phyloP scores from a whole-genome alignment of 2,888 invertebrate genomes.

The Trissoscelio sp. region DNA sequence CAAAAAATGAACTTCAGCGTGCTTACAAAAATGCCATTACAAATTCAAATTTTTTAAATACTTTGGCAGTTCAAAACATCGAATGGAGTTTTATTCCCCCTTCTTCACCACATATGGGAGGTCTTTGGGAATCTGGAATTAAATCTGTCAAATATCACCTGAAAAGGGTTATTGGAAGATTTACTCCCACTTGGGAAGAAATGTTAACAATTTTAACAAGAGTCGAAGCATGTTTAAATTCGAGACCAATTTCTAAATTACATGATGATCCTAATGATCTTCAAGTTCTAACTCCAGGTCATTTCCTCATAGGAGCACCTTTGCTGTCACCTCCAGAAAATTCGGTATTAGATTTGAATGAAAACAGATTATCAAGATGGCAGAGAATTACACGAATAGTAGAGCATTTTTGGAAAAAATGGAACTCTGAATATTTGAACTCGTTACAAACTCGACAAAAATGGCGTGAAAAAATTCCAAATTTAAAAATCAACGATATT shows the following conservation, averaged over 20 bases:
- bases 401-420: too few relatives aligned
- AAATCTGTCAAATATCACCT: constrained; percentile 10
- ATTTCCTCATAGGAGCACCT: background rate
- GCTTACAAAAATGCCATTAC: background rate
- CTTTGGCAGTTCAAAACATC: too few relatives aligned
- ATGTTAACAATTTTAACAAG: too few relatives aligned
- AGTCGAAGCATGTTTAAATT: background rate
- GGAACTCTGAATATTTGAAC: too few relatives aligned
- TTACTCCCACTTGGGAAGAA: constrained; percentile 3
- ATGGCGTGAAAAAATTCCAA: too few relatives aligned
- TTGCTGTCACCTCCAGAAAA: background rate
- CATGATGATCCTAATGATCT: background rate
- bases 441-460: too few relatives aligned
- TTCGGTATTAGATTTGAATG: too few relatives aligned
- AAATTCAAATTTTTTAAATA: too few relatives aligned
- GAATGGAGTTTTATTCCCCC: background rate
- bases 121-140: background rate
- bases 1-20: background rate
- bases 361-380: too few relatives aligned
- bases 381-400: too few relatives aligned
- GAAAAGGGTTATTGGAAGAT: background rate
- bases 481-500: too few relatives aligned
- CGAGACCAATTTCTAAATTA: background rate
- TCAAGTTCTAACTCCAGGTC: background rate
- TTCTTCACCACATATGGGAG: too few relatives aligned